Percentiles rank a stretch among this genome's conserved stretches.
phyloP scores from a whole-genome alignment of 2,113 vertebrate genomes.

The Spea bombifrons region DNA sequence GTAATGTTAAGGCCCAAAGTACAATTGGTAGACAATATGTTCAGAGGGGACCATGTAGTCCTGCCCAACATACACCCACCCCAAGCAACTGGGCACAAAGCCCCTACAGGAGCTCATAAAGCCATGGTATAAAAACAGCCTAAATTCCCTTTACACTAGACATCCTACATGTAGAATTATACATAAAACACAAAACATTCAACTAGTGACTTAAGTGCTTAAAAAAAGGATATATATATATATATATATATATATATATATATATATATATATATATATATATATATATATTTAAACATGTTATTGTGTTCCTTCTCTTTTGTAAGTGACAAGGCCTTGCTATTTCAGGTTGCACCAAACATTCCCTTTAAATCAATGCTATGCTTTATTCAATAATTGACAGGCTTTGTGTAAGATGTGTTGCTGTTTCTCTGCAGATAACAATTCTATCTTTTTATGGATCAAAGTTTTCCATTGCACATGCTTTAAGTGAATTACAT shows the following conservation, averaged over 20 bases:
- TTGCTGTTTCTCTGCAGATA: slow-evolving; percentile 21
- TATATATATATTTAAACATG: too few species aligned
- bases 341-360: slow-evolving; percentile 19
- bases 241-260: too few species aligned
- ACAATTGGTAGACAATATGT: too few species aligned
- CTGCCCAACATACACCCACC: too few species aligned
- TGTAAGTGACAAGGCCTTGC: slow-evolving; percentile 39
- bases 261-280: too few species aligned
- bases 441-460: slow-evolving; percentile 47
- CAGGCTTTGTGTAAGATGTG: slow-evolving; percentile 29
- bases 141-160: not conserved
- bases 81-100: too few species aligned
- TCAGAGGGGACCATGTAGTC: too few species aligned
- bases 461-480: slow-evolving; percentile 43
- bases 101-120: too few species aligned
- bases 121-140: not conserved
- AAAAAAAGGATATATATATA: not conserved
- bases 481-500: slow-evolving; percentile 40
- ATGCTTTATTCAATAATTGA: slow-evolving; percentile 44
- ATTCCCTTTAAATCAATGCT: slow-evolving; percentile 41
- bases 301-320: slow-evolving; percentile 8
- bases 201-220: slow-evolving; percentile 1
- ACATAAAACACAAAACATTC: not conserved
- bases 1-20: too few species aligned
- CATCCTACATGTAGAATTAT: not conserved